These are phyloP conservation scores for Hedychridium roseum DNA, from an alignment of 2,888 invertebrate species.

Conservation along the genomic window DNA sequence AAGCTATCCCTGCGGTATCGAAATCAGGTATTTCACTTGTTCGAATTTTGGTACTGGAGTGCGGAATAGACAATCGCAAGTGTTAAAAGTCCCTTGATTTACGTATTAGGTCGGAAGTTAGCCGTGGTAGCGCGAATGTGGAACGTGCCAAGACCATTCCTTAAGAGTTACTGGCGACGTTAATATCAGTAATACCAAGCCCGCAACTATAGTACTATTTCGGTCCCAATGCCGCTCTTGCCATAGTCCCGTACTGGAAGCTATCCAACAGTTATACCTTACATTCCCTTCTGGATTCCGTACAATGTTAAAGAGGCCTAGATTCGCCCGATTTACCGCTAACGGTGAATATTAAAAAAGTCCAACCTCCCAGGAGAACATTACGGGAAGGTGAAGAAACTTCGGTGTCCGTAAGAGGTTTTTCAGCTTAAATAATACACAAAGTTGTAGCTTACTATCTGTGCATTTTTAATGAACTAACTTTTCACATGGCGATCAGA, in stretches of 20 bases:
- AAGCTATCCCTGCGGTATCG: too few relatives aligned
- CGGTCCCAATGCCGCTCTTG: conserved; percentile 27
- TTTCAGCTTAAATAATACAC: too few relatives aligned
- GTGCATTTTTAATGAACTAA: too few relatives aligned
- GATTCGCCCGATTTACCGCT: conserved; percentile 32
- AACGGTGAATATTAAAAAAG: too few relatives aligned
- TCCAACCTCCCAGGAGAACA: too few relatives aligned
- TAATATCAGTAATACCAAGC: conserved; percentile 56
- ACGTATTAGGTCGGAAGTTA: conserved; percentile 24
- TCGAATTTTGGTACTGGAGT: too few relatives aligned
- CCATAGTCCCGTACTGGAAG: conserved; percentile 42
- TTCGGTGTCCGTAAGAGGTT: too few relatives aligned
- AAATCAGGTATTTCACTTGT: too few relatives aligned
- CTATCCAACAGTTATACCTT: conserved; percentile 46
- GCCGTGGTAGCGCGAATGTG: conserved; percentile 16
- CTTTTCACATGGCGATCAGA: too few relatives aligned
- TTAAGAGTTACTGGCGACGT: conserved; percentile 54
- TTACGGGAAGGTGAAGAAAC: too few relatives aligned
- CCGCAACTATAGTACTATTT: conserved; percentile 39
- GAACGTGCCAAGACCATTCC: conserved; percentile 55
- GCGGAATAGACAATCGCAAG: too few relatives aligned
- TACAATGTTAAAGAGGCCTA: conserved; percentile 41
- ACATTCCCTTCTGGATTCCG: conserved; percentile 24
- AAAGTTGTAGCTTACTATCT: too few relatives aligned
- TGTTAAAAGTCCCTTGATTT: conserved; percentile 19